phyloP scores from a whole-genome alignment of 2,797 vertebrate genomes.

The Vultur gryphus region DNA sequence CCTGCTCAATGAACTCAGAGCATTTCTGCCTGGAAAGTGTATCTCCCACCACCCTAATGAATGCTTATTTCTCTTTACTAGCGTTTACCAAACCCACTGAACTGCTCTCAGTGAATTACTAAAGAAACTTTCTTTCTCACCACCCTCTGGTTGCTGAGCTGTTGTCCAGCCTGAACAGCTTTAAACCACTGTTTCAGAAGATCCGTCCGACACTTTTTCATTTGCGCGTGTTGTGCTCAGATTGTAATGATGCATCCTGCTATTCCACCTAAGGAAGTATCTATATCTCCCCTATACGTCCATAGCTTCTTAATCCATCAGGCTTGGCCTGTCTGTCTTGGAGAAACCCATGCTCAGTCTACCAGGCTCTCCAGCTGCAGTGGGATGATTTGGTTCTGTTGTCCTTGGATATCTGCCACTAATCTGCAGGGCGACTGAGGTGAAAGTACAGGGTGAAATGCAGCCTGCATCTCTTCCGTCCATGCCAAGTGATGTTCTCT shows the following conservation, averaged over 20 bases:
- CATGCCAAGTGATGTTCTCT: background rate
- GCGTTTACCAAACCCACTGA: background rate
- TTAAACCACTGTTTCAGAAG: background rate
- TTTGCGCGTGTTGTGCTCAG: accelerated
- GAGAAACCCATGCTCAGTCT: background rate
- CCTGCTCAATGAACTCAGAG: background rate
- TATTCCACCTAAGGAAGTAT: background rate
- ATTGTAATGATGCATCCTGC: background rate
- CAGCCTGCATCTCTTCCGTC: background rate
- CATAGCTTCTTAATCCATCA: background rate
- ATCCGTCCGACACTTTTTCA: background rate
- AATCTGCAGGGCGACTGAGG: background rate
- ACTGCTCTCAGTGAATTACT: background rate
- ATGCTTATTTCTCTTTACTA: background rate
- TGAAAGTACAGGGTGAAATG: background rate
- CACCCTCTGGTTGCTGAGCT: background rate
- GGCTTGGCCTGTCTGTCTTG: background rate
- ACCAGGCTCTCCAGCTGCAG: background rate
- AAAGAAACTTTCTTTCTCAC: background rate
- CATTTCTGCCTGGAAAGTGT: background rate
- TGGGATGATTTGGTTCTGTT: background rate
- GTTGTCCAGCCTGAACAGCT: background rate
- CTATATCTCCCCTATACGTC: background rate
- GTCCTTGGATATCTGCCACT: background rate
- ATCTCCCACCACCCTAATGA: background rate